A percentile compares a stretch with the other conserved stretches of the same genome.
These are phyloP conservation scores for Drosophila engyochracea DNA, from an alignment of 2,888 invertebrate genomes.

Conservation along the genomic window DNA sequence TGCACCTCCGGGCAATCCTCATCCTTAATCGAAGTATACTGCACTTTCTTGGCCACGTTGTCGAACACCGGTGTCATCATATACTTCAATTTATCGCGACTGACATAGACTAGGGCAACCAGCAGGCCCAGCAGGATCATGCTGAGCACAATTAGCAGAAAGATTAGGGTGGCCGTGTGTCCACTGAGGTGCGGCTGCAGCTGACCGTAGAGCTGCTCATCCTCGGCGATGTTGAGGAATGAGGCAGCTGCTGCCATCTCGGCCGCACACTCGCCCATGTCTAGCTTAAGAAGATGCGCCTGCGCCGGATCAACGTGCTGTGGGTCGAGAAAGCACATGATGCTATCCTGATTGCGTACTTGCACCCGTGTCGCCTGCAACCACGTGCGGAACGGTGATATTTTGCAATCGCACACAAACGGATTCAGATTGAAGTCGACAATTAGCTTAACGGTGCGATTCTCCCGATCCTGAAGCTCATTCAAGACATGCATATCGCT, in stretches of 20 bases:
- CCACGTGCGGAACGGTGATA: constrained; percentile 88
- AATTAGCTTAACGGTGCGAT: constrained; percentile 85
- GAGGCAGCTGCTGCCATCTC: constrained; percentile 80
- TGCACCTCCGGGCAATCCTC: constrained; percentile 86
- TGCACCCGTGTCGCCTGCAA: constrained; percentile 87
- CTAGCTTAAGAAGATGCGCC: constrained; percentile 78
- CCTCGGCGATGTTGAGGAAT: constrained; percentile 75
- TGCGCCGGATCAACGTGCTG: constrained; percentile 73
- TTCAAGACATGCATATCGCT: constrained; percentile 88
- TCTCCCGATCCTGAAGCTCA: constrained; percentile 85
- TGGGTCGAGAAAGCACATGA: constrained; percentile 86
- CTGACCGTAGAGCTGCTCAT: constrained; percentile 72
- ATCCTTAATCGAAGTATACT: constrained; percentile 90
- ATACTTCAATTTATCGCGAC: constrained; percentile 87
- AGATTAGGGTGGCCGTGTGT: constrained; percentile 84
- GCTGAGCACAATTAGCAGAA: constrained; percentile 87
- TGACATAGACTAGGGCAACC: constrained; percentile 88
- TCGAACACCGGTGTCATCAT: constrained; percentile 88
- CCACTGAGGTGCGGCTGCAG: constrained; percentile 72
- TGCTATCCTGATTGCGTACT: constrained; percentile 87
- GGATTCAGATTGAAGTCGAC: constrained; percentile 90
- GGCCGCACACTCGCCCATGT: constrained; percentile 79
- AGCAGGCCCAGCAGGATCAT: constrained; percentile 87
- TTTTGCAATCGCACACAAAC: constrained; percentile 89
- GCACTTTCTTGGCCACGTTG: constrained; percentile 89